Conservation (phyloP, 92 coral and sea anemone species). For the Palythoa heliodiscus region DNA sequence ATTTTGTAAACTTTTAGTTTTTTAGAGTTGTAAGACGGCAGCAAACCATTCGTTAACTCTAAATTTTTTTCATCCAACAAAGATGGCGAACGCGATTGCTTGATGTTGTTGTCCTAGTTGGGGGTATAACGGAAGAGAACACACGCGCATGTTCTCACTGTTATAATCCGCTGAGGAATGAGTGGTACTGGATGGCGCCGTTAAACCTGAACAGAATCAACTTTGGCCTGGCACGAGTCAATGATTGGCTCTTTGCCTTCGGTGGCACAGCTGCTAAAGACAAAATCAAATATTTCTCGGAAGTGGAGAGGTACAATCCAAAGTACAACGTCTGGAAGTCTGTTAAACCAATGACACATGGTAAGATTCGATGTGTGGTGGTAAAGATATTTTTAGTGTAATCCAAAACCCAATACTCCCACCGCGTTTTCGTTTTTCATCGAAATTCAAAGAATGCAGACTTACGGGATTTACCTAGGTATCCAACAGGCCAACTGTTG, state of each 20-base stretch:
- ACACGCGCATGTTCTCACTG: constrained; percentile 71
- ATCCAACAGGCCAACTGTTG: no score
- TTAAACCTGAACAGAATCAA: constrained; percentile 69
- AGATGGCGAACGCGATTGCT: constrained; percentile 87
- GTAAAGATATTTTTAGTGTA: not conserved
- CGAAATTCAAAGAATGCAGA: no score
- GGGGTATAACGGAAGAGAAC: constrained; percentile 76
- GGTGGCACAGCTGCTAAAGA: constrained; percentile 78
- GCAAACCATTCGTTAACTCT: not conserved
- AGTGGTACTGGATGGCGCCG: constrained; percentile 80
- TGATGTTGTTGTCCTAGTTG: constrained; percentile 70
- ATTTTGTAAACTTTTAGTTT: no score
- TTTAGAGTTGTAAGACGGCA: no score
- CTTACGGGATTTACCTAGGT: no score
- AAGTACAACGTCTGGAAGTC: constrained; percentile 79
- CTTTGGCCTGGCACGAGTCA: constrained; percentile 74
- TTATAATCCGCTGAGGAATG: constrained; percentile 76
- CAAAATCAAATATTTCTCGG: constrained; percentile 58
- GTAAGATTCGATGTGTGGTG: constrained; percentile 26
- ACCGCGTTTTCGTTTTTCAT: no score
- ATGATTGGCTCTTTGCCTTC: constrained; percentile 60
- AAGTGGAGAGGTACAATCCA: constrained; percentile 79
- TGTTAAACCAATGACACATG: constrained; percentile 47
- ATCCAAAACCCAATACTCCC: not conserved
- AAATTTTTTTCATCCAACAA: not conserved